Evolutionary conservation across 2,888 invertebrate genomes (phyloP), one percentile per base, ranked within the genome.

Genomic region (Phortica magna): DNA sequence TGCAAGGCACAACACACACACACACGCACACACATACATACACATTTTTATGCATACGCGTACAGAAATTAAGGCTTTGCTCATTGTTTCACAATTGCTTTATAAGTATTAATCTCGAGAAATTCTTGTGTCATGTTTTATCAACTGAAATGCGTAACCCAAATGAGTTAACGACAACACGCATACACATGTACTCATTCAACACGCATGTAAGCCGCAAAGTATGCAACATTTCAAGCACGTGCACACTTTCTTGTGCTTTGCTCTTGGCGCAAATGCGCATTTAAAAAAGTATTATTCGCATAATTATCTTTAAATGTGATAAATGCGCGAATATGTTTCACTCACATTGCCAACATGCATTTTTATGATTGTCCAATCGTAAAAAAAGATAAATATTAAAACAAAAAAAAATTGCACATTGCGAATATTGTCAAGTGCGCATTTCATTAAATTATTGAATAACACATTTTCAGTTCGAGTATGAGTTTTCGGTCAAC

Each of bases 221-320:
- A 74, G 73, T 64, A 64, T 65, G 53, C 64, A 42, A 39, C 53
- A n/a, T 7, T 43, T 68, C 39, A 68, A 68, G 48, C 22, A 42
- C 19, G 31, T 7, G 55, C 31, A 12, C n/a, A n/a, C 10, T 61
- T n/a, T 19, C 59, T 17, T 61, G 14, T 31, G 19, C 57, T 0
- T 42, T 1, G 42, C 42, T 42, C 42, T 42, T 42, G 17, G 17
- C 14, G n/a, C 17, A 67, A 67, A 19, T 22, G 14, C 12, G 31
- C 12, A 71, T 67, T 57, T n/a, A 57, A 57, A 65, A 65, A 65
- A 65, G 39, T 31, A 71, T 70, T 53, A 31, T 39, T 14, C 64
- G 22, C 65, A 53, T 53, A 74, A 74, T 74, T 64, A 74, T 43
- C 22, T 74, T 14, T 43, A 74, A 71, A 55, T 6, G 7, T 31